These are phyloP conservation scores for Bubo bubo DNA, from an alignment of 2,113 vertebrate genomes.

Conservation along the genomic window DNA sequence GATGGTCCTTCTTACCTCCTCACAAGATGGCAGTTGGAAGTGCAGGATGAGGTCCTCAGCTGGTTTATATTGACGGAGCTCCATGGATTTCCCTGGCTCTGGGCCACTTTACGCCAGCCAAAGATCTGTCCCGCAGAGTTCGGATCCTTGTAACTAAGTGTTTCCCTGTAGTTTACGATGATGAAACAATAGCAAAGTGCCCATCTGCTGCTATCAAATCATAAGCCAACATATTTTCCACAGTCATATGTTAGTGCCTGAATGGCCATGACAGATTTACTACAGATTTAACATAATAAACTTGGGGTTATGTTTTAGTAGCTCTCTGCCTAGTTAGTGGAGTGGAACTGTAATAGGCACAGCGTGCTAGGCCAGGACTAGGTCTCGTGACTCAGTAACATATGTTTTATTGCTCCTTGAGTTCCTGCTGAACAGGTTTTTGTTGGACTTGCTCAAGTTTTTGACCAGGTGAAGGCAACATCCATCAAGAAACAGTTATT, in stretches of 20 bases:
- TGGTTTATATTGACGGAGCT: background rate
- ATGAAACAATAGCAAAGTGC: constrained; percentile 38
- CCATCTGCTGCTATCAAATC: constrained; percentile 47
- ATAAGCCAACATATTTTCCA: constrained; percentile 18
- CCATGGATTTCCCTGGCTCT: background rate
- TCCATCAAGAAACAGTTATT: background rate
- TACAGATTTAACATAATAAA: constrained; percentile 24
- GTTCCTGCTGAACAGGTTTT: background rate
- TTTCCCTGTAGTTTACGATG: background rate
- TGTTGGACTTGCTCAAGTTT: background rate
- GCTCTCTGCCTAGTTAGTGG: constrained; percentile 24
- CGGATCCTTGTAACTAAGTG: background rate
- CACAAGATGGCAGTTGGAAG: background rate
- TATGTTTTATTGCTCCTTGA: background rate
- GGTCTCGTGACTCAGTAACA: background rate
- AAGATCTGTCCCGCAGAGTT: background rate
- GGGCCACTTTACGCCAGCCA: background rate
- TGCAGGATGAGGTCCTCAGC: background rate
- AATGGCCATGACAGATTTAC: constrained; percentile 44
- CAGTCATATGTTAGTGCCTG: background rate
- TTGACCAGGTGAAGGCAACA: background rate
- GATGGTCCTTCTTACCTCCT: background rate
- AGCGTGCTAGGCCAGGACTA: background rate
- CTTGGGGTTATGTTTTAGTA: constrained; percentile 22
- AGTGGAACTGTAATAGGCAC: background rate